phyloP scores from a whole-genome alignment of 2,113 vertebrate species.

The Potamarius usumacintae region DNA sequence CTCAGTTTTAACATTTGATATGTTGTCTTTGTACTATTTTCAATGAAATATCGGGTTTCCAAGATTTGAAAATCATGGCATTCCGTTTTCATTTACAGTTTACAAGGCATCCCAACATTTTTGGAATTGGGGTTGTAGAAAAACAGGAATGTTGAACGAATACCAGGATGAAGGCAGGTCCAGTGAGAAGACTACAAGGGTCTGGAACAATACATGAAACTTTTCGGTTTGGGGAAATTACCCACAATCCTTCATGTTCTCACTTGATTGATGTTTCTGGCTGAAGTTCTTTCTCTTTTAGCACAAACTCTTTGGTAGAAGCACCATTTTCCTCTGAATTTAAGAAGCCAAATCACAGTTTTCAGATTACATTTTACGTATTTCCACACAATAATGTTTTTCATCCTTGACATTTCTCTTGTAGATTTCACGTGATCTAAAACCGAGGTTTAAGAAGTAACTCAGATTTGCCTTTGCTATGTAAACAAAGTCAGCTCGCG shows the following conservation, averaged over 20 bases:
- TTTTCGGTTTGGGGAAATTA: not conserved
- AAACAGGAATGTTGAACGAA: not conserved
- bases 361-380: not conserved
- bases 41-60: no score
- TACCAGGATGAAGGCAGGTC: not conserved
- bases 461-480: not conserved
- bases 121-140: no score
- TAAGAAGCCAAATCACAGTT: not conserved
- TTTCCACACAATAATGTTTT: not conserved
- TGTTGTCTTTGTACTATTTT: no score
- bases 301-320: not conserved
- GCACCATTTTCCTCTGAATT: not conserved
- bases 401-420: not conserved
- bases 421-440: not conserved
- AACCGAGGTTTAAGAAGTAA: not conserved
- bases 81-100: no score
- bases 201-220: not conserved
- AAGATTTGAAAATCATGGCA: no score
- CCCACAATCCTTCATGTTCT: not conserved
- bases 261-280: not conserved
- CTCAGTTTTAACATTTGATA: no score
- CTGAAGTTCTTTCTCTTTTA: not conserved
- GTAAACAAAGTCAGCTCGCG: not conserved
- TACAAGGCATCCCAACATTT: no score
- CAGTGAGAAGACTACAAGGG: not conserved